A percentile compares a stretch with the other conserved stretches of the same genome.
These are phyloP conservation scores for Drosophila histrio DNA, from an alignment of 2,888 invertebrate species.

Conservation along the genomic window DNA sequence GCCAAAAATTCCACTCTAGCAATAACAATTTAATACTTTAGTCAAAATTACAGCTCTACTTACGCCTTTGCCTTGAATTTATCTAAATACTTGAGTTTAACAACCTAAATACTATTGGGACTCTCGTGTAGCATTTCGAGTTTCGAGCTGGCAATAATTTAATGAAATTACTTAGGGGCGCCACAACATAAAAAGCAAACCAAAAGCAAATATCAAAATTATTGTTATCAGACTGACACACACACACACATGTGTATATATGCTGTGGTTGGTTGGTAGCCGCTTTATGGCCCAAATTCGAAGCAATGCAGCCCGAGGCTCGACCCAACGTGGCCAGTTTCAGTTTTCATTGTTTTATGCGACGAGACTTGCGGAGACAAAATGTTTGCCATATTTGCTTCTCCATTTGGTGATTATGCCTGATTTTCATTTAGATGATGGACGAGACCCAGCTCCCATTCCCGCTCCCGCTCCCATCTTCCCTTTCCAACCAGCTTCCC, in stretches of 20 bases:
- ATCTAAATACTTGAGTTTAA: neutral
- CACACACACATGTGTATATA: conserved; percentile 1
- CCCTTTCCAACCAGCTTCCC: neutral
- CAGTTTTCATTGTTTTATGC: conserved; percentile 52
- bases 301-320: conserved; percentile 5
- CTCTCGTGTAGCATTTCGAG: neutral
- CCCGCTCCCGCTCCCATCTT: neutral
- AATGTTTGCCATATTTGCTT: conserved; percentile 55
- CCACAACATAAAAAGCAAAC: conserved; percentile 50
- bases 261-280: neutral
- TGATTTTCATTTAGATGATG: conserved; percentile 75
- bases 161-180: conserved; percentile 43
- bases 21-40: neutral
- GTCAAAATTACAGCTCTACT: neutral
- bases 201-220: conserved; percentile 39
- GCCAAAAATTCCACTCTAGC: neutral
- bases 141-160: conserved; percentile 40
- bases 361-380: conserved; percentile 5
- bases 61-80: neutral
- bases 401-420: conserved; percentile 68
- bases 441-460: conserved; percentile 32
- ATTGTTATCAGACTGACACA: conserved; percentile 58
- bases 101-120: neutral
- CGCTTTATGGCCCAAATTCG: conserved; percentile 10
- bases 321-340: conserved; percentile 5